Base-by-base conservation (phyloP, 2,888 invertebrate species). In the Ametastegia equiseti region DNA sequence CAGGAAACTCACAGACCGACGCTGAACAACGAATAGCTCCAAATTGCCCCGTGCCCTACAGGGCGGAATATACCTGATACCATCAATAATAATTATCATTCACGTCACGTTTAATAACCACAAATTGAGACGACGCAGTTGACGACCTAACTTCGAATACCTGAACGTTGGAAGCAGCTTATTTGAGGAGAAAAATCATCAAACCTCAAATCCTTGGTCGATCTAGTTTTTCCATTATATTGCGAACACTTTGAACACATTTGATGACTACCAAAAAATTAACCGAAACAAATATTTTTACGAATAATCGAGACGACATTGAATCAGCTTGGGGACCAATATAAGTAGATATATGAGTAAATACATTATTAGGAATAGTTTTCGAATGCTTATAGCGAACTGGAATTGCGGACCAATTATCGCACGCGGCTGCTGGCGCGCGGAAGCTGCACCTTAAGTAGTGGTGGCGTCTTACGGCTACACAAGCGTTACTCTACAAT, bases 11-110 rank as follows among this genome's bases (percentile, higher is more conserved):
- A 36, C 63, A 65, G 30, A 65, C 63, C n/a, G 36, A 65, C 27
- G 33, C 27, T 15, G 63, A 65, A 65, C 63, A 65, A 15, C 36
- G 63, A 65, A 36, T 65, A 5, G n/a, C 63, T 36, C 23, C 63
- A 36, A 36, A 36, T 65, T 33, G n/a, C 63, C 36, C n/a, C n/a
- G n/a, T 36, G 36, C 63, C 33, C 36, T n/a, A 36, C 63, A 65
- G 33, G 36, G n/a, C 9, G 63, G 63, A 65, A 65, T 19, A 36
- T 9, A 5, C 36, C 7, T 9, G 63, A 65, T 65, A 36, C 36
- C 36, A 65, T 65, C 63, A 36, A 36, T n/a, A 36, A 65, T 65
- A 36, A 65, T 65, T 13, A n/a, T n/a, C 54, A 11, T 54, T 65
- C 63, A 36, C 63, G 7, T 33, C 15, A 65, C 63, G 36, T 65